These are phyloP conservation scores for Sebastes reedi DNA, from an alignment of 2,797 vertebrate species.

Conservation along the genomic window DNA sequence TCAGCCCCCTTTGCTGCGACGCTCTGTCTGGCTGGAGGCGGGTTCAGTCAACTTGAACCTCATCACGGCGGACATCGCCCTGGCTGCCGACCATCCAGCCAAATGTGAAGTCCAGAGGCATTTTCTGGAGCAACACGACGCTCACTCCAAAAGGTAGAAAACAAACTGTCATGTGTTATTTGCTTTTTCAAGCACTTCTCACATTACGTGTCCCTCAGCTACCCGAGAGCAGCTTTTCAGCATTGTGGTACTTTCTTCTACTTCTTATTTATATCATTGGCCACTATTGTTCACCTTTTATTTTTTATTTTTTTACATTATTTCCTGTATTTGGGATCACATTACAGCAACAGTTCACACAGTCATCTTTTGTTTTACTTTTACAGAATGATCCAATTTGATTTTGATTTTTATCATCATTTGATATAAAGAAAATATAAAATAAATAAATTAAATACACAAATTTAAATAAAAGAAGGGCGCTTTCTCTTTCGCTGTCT, in stretches of 20 bases:
- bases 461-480: no score
- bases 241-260: not conserved
- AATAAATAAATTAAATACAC: no score
- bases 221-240: not conserved
- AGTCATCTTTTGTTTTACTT: no score
- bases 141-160: conserved; percentile 90
- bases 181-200: not conserved
- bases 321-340: no score
- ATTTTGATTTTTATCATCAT: no score
- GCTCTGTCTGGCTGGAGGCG: conserved; percentile 96
- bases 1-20: conserved; percentile 88
- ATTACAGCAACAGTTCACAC: no score
- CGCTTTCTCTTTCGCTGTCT: no score
- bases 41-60: conserved; percentile 94
- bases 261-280: not conserved
- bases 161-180: not conserved
- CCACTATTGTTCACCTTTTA: not conserved
- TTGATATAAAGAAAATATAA: no score
- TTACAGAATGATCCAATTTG: no score
- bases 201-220: not conserved
- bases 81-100: conserved; percentile 94
- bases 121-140: conserved; percentile 94
- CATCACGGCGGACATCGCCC: conserved; percentile 93
- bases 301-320: no score
- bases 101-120: conserved; percentile 95